These are phyloP conservation scores for Cryptocephalus primarius DNA, from an alignment of 2,888 invertebrate species.

Conservation along the genomic window DNA sequence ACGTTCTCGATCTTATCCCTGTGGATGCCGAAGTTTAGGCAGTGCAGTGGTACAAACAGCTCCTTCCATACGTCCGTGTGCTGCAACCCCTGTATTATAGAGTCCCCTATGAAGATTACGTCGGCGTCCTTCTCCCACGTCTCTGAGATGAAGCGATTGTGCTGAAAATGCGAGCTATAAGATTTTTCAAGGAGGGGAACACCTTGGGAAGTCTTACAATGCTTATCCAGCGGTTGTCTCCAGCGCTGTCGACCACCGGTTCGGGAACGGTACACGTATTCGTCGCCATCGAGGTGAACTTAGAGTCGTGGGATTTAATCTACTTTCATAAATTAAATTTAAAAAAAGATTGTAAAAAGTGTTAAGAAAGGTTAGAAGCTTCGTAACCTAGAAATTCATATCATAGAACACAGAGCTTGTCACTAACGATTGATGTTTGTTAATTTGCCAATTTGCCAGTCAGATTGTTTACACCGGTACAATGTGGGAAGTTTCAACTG, in stretches of 20 bases:
- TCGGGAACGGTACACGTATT: slow-evolving; percentile 63
- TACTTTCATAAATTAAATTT: background rate
- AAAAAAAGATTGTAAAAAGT: slow-evolving; percentile 3
- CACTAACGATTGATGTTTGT: no score
- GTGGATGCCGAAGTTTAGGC: slow-evolving; percentile 83
- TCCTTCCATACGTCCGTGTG: slow-evolving; percentile 83
- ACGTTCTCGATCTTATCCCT: slow-evolving; percentile 82
- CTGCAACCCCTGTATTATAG: slow-evolving; percentile 70
- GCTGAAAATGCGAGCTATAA: slow-evolving; percentile 43
- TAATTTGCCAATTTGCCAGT: no score
- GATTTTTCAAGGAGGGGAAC: background rate
- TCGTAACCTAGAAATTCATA: slow-evolving; percentile 9
- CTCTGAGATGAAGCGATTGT: slow-evolving; percentile 74
- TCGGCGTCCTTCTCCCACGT: slow-evolving; percentile 86
- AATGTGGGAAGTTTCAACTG: no score
- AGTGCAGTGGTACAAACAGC: slow-evolving; percentile 83
- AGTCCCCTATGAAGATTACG: slow-evolving; percentile 85
- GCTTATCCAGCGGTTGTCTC: slow-evolving; percentile 79
- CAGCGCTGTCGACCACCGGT: slow-evolving; percentile 65
- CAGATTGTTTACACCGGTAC: no score
- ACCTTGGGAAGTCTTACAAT: slow-evolving; percentile 42
- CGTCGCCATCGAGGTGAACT: slow-evolving; percentile 37
- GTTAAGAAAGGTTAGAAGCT: slow-evolving; percentile 9
- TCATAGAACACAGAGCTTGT: background rate
- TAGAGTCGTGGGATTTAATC: background rate